phyloP scores from a whole-genome alignment of 2,797 vertebrate species.

The Oreochromis mossambicus region DNA sequence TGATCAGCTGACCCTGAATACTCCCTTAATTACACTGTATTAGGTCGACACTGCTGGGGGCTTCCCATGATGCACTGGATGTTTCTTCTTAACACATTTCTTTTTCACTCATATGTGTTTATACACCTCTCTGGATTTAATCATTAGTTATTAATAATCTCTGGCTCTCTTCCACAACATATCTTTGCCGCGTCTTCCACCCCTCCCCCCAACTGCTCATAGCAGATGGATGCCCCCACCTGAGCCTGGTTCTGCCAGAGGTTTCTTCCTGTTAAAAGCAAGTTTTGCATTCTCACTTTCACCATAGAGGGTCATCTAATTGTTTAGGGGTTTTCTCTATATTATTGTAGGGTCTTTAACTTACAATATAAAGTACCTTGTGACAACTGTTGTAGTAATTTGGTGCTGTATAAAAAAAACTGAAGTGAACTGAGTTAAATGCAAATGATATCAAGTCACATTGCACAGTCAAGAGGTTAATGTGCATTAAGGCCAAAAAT shows the following conservation, averaged over 20 bases:
- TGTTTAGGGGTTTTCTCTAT: neutral
- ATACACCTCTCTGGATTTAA: too few species aligned
- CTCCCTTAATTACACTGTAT: too few species aligned
- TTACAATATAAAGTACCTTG: neutral
- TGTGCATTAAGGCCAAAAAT: rapidly evolving
- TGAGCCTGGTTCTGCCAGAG: neutral
- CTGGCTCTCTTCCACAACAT: rapidly evolving
- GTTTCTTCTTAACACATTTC: too few species aligned
- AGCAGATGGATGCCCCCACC: neutral
- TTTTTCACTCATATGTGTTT: too few species aligned
- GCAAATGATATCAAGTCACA: neutral
- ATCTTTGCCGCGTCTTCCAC: neutral
- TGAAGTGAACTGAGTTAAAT: neutral
- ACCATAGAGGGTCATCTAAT: neutral
- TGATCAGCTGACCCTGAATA: too few species aligned
- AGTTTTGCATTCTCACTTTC: neutral
- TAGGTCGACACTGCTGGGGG: too few species aligned
- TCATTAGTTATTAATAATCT: too few species aligned
- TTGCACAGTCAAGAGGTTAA: neutral
- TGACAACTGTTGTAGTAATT: neutral
- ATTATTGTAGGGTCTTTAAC: rapidly evolving
- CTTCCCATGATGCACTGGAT: too few species aligned
- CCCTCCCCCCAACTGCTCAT: neutral
- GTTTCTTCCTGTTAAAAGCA: neutral
- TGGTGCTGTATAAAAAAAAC: neutral